Evolutionary conservation across 2,888 invertebrate species (phyloP).

Genomic region (Rhingia campestris): DNA sequence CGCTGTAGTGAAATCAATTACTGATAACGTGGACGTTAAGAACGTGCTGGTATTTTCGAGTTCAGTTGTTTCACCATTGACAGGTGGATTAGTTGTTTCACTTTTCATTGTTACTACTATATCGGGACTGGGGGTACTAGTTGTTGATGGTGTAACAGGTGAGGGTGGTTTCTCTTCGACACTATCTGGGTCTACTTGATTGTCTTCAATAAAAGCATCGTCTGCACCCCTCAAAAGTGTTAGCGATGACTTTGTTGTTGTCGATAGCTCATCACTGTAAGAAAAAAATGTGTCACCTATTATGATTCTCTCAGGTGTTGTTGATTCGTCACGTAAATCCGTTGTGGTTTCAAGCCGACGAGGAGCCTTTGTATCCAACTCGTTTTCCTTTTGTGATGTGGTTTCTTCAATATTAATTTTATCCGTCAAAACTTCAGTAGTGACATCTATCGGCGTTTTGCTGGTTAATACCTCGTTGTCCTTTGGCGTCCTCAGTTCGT

Average conservation of each 20-base stretch:
- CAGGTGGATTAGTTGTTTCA: constrained; percentile 52
- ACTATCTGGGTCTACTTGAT: constrained; percentile 73
- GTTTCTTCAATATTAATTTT: constrained; percentile 41
- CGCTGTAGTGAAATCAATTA: constrained; percentile 63
- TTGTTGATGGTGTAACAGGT: constrained; percentile 67
- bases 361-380: constrained; percentile 38
- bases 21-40: constrained; percentile 51
- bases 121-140: constrained; percentile 26
- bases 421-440: constrained; percentile 65
- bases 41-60: constrained; percentile 60
- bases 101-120: constrained; percentile 30
- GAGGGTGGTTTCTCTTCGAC: constrained; percentile 28
- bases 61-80: constrained; percentile 41
- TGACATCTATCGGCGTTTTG: constrained; percentile 72
- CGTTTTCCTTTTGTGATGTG: constrained; percentile 13
- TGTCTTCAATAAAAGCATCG: constrained; percentile 72
- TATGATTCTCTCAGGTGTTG: constrained; percentile 3
- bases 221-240: constrained; percentile 1
- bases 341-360: constrained; percentile 35
- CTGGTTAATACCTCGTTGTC: constrained; percentile 68
- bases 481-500: constrained; percentile 33
- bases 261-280: constrained; percentile 11
- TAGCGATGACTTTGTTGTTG: constrained; percentile 16
- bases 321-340: not conserved
- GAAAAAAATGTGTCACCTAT: constrained; percentile 10